Evolutionary conservation across 2,888 invertebrate genomes (phyloP), one percentile per base, ranked within the genome.

Genomic region (Mythimna pallens): DNA sequence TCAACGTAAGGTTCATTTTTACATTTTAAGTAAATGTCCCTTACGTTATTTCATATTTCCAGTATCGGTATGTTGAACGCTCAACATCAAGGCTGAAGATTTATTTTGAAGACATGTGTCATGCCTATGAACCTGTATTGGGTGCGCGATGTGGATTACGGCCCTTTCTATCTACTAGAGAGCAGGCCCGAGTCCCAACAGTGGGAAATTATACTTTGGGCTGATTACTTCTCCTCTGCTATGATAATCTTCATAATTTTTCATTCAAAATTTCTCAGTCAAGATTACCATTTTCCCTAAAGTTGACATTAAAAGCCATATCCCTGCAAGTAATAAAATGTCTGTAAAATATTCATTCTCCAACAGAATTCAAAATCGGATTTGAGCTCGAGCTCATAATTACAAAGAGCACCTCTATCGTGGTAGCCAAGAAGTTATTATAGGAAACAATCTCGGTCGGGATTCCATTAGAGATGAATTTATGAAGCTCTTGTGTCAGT

Each of bases 401-500:
- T 82, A 80, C 76, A 78, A 81, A 73, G 67, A 67, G 76, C 70
- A 76, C 72, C 75, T 82, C 76, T 80, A 70, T 76, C 80, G 64
- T 67, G 10, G 61, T 61, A 71, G 61, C 70, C 76, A 80, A 65
- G 68, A 70, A 84, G 83, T 77, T 84, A 82, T 83, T 84, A 82
- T 65, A 82, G 70, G 73, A 71, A 84, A 73, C 76, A 80, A 83
- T 82, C 76, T 76, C 64, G 66, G 70, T 68, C 65, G 58, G 58
- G 76, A 74, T 74, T 80, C 80, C 43, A 74, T 84, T 84, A 80
- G 63, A 65, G 69, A 73, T 64, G 81, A 62, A 74, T 84, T 84
- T 82, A 79, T 79, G 72, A 58, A 69, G 58, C 70, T 7, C 30
- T 22, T 47, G 68, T 72, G 80, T 70, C 63, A 78, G 65, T 77